Percentiles rank a stretch among this genome's conserved stretches.
Conservation (phyloP, 2,113 vertebrate genomes). For the Sylvia atricapilla region DNA sequence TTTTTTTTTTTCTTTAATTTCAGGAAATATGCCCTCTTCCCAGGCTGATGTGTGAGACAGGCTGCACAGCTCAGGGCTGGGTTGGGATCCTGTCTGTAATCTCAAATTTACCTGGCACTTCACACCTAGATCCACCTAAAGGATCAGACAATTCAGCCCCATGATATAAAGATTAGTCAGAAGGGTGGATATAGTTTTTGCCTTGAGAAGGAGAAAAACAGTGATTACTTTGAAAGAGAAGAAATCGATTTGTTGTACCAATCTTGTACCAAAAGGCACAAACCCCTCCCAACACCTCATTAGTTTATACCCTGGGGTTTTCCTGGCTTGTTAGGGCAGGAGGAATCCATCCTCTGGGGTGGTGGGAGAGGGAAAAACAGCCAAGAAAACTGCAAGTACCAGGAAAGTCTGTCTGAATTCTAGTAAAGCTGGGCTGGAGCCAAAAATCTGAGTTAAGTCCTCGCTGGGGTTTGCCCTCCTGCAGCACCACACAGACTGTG, state of each 20-base stretch:
- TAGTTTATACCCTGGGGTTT: neutral
- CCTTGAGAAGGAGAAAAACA: neutral
- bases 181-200: neutral
- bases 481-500: accelerated
- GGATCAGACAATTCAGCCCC: neutral
- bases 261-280: neutral
- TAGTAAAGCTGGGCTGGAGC: neutral
- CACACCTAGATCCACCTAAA: neutral
- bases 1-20: neutral
- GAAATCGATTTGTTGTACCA: neutral
- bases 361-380: neutral
- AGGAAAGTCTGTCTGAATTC: neutral
- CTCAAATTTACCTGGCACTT: neutral
- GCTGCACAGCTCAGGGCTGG: neutral
- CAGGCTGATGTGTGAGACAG: neutral
- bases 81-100: neutral
- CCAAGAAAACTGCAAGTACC: neutral
- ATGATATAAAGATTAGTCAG: neutral
- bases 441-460: neutral
- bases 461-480: neutral
- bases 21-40: neutral
- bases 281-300: neutral
- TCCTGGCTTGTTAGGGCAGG: neutral
- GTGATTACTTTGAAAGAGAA: neutral
- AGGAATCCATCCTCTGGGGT: neutral